Percentiles rank a stretch among this genome's conserved stretches.
Evolutionary conservation across 2,113 vertebrate genomes (phyloP).

Genomic region (Menidia beryllina): DNA sequence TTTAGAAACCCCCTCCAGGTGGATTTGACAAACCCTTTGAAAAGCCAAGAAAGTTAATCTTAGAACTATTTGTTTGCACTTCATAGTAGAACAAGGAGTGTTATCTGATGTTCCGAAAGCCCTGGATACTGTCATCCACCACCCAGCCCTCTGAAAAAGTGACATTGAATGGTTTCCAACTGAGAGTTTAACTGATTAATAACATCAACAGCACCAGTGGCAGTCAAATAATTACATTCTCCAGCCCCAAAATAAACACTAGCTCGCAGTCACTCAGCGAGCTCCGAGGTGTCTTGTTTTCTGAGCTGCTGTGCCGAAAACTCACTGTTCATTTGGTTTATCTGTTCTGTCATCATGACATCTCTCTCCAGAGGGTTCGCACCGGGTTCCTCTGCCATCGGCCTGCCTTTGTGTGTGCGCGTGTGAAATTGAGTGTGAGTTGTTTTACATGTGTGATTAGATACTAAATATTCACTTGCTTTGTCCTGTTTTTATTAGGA

Average conservation of each 20-base stretch:
- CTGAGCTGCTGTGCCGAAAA: slow-evolving; percentile 50
- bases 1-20: neutral
- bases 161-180: slow-evolving; percentile 47
- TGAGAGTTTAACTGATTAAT: slow-evolving; percentile 57
- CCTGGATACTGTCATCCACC: neutral
- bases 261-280: slow-evolving; percentile 32
- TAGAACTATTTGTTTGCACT: slow-evolving; percentile 1
- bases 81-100: slow-evolving; percentile 26
- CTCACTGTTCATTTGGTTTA: slow-evolving; percentile 41
- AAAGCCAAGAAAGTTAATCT: slow-evolving; percentile 5
- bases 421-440: neutral
- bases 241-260: slow-evolving; percentile 48
- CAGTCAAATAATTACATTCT: slow-evolving; percentile 57
- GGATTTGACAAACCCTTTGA: neutral
- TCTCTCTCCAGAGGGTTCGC: slow-evolving; percentile 46
- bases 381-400: slow-evolving; percentile 21
- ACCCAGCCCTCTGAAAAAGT: slow-evolving; percentile 3
- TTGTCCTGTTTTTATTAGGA: neutral
- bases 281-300: slow-evolving; percentile 48
- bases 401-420: slow-evolving; percentile 10
- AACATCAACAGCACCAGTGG: slow-evolving; percentile 37
- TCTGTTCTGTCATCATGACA: slow-evolving; percentile 47
- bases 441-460: neutral
- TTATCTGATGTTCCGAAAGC: slow-evolving; percentile 27
- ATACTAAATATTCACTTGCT: slow-evolving; percentile 12